phyloP scores from a whole-genome alignment of 37 sponge, comb jelly and placozoan genomes.

The Dysidea cf. avara region DNA sequence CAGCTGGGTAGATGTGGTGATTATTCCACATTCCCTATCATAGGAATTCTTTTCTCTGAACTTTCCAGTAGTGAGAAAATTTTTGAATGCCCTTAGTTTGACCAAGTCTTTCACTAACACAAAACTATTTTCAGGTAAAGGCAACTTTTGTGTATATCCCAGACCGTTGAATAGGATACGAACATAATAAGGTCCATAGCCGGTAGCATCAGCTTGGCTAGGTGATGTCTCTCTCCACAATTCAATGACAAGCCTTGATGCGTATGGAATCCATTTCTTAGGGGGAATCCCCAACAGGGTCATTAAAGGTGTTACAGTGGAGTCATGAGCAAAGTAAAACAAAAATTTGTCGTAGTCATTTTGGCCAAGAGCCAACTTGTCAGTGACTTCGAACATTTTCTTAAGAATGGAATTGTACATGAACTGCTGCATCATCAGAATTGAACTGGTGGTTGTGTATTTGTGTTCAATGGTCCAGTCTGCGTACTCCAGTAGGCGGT shows the following conservation, averaged over 20 bases:
- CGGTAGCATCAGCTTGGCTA: neutral
- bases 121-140: neutral
- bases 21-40: slow-evolving; percentile 8
- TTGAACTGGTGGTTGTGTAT: slow-evolving; percentile 18
- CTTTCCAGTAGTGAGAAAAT: slow-evolving; percentile 27
- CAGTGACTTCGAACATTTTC: slow-evolving; percentile 16
- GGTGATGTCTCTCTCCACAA: slow-evolving; percentile 61
- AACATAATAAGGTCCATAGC: slow-evolving; percentile 8
- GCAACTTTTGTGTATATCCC: slow-evolving; percentile 4
- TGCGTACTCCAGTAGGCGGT: slow-evolving; percentile 8
- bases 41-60: slow-evolving; percentile 28
- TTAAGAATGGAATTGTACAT: slow-evolving; percentile 42
- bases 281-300: slow-evolving; percentile 12
- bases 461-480: slow-evolving; percentile 13
- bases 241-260: slow-evolving; percentile 57
- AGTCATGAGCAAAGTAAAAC: slow-evolving; percentile 50
- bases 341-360: slow-evolving; percentile 6
- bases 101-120: slow-evolving; percentile 24
- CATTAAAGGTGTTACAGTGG: slow-evolving; percentile 27
- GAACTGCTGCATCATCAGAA: slow-evolving; percentile 31
- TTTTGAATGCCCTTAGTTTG: slow-evolving; percentile 9
- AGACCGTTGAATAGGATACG: slow-evolving; percentile 60
- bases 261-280: slow-evolving; percentile 53
- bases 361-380: neutral
- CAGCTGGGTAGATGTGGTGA: too few relatives aligned